phyloP scores from a whole-genome alignment of 2,888 invertebrate genomes.

The Cremastobaeus sp. region DNA sequence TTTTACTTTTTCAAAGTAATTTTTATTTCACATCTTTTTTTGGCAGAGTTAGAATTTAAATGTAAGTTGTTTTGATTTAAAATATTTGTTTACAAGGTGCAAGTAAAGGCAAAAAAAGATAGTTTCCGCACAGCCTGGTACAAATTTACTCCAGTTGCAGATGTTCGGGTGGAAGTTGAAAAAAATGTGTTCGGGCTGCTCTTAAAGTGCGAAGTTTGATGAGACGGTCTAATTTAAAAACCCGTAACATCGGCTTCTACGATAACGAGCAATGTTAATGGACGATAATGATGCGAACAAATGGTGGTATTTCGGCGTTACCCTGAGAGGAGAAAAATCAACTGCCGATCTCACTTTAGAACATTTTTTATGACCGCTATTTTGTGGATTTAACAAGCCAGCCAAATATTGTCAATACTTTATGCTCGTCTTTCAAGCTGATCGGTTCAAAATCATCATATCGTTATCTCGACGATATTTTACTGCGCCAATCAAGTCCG shows the following conservation, averaged over 20 bases:
- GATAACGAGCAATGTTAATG: conserved; percentile 39
- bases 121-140: too few relatives aligned
- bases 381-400: conserved; percentile 34
- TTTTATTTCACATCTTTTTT: too few relatives aligned
- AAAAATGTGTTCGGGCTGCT: neutral
- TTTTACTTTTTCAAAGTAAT: too few relatives aligned
- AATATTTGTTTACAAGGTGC: too few relatives aligned
- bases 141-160: too few relatives aligned
- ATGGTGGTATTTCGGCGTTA: conserved; percentile 29
- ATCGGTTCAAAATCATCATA: conserved; percentile 41
- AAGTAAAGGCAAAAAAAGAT: too few relatives aligned
- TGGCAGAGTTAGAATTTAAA: too few relatives aligned
- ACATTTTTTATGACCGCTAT: conserved; percentile 44
- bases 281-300: conserved; percentile 42
- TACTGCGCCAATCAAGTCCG: conserved; percentile 20
- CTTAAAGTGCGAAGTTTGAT: conserved; percentile 1
- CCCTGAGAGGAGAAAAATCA: conserved; percentile 15
- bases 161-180: too few relatives aligned
- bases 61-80: too few relatives aligned
- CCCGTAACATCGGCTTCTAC: conserved; percentile 29
- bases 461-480: conserved; percentile 43
- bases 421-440: conserved; percentile 25
- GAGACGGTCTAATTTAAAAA: conserved; percentile 32
- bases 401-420: conserved; percentile 44
- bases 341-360: conserved; percentile 39